phyloP scores from a whole-genome alignment of 1,140 invertebrate genomes.

The Macrobrachium rosenbergii region DNA sequence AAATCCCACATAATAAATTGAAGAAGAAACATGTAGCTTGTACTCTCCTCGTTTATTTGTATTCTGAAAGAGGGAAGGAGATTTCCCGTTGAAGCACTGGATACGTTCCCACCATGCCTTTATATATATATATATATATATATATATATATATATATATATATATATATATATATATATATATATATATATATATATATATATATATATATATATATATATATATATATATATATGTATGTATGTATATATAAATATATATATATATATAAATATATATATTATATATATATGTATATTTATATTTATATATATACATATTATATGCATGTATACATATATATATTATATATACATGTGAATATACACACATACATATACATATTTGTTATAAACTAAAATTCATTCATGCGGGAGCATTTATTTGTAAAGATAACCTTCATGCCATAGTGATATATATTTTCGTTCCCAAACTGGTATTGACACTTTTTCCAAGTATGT shows the following conservation, averaged over 20 bases:
- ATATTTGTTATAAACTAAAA: neutral
- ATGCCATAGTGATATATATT: no score
- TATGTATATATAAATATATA: neutral
- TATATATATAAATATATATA: slow-evolving; percentile 5
- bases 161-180: neutral
- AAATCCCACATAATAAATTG: no score
- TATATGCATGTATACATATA: neutral
- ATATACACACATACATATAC: neutral
- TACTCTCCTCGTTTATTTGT: no score
- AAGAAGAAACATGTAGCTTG: no score
- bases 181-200: neutral
- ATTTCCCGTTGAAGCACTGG: no score
- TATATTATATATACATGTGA: neutral
- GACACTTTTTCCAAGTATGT: no score
- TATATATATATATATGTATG: neutral
- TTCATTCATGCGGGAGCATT: no score
- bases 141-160: neutral
- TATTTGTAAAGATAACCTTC: no score
- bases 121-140: no score
- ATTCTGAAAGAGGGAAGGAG: no score
- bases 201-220: neutral
- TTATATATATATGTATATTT: neutral
- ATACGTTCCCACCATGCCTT: no score
- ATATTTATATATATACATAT: neutral
- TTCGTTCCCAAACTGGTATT: no score